A percentile compares a stretch with the other conserved stretches of the same genome.
Conservation (phyloP, 2,888 invertebrate genomes). For the Elegia similella region DNA sequence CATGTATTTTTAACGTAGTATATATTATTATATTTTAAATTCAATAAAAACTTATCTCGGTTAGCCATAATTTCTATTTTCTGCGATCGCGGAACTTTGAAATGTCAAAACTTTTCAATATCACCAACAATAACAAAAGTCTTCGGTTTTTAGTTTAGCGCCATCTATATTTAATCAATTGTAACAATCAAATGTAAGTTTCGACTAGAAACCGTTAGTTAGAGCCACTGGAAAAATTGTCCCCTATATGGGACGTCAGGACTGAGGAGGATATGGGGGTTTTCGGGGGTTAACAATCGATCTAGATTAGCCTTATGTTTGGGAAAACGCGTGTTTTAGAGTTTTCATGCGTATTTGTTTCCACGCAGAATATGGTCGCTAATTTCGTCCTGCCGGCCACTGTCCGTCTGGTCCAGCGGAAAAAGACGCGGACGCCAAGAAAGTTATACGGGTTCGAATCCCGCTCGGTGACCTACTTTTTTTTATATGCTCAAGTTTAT, state of each 20-base stretch:
- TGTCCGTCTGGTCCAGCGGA: too few relatives aligned
- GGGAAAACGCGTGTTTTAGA: too few relatives aligned
- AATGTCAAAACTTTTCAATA: background rate
- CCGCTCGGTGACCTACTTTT: too few relatives aligned
- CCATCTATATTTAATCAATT: background rate
- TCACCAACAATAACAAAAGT: background rate
- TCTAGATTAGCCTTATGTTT: too few relatives aligned
- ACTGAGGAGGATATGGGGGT: too few relatives aligned
- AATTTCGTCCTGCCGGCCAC: too few relatives aligned
- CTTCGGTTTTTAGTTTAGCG: background rate
- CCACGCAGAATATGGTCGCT: too few relatives aligned
- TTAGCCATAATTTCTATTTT: background rate
- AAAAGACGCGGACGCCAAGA: too few relatives aligned
- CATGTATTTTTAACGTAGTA: background rate
- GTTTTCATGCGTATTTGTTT: too few relatives aligned
- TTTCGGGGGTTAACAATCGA: too few relatives aligned
- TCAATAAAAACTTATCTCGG: background rate
- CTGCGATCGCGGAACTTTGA: background rate
- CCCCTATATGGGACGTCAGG: constrained; percentile 10
- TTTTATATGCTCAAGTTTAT: too few relatives aligned
- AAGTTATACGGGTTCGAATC: too few relatives aligned
- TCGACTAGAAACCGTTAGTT: background rate
- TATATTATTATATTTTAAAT: background rate
- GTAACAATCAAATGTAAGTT: background rate
- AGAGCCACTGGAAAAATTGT: constrained; percentile 4